Evolutionary conservation across 2,888 invertebrate species (phyloP), one percentile per base, ranked within the genome.

Genomic region (Zygothrica quintamaculata): DNA sequence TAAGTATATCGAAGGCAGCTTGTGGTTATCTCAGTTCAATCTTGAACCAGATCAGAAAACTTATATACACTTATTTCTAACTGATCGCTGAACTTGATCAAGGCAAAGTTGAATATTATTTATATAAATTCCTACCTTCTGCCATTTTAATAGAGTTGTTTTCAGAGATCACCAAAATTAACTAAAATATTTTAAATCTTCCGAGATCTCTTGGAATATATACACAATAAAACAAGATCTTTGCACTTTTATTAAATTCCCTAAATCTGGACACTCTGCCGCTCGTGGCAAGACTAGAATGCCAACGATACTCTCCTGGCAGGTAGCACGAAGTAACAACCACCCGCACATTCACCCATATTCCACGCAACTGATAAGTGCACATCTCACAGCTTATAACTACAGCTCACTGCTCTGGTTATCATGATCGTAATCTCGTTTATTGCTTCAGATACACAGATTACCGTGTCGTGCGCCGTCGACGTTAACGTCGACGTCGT

Each of bases 301-400:
- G 67, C 8, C 33, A 56, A 25, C n/a, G 34, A 22, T n/a, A 37
- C 34, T 66, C 55, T 48, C 22, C 42, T 42, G 61, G 43, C 48
- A 62, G 61, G 25, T 62, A 66, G 48, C 56, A 47, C 22, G 26
- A 46, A 53, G 44, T 36, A 15, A 18, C 12, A 43, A 36, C 43
- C 77, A 73, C 52, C 64, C 56, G 61, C 79, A 66, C 70, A 51
- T 46, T 56, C 34, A 66, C 39, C 53, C 60, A 39, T 61, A 61
- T 65, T 37, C 50, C 64, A 71, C 57, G 43, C 60, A 67, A 82
- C 81, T 80, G 84, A 80, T 84, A 84, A 84, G 61, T 74, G 65
- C 55, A 46, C 67, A 77, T 74, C 70, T 57, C 43, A 43, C 25
- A 6, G 60, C 64, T 56, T 50, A 60, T 67, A 74, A 77, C 66